These are phyloP conservation scores for Lucinisca nassula DNA, from an alignment of 2,888 invertebrate genomes.

Conservation along the genomic window DNA sequence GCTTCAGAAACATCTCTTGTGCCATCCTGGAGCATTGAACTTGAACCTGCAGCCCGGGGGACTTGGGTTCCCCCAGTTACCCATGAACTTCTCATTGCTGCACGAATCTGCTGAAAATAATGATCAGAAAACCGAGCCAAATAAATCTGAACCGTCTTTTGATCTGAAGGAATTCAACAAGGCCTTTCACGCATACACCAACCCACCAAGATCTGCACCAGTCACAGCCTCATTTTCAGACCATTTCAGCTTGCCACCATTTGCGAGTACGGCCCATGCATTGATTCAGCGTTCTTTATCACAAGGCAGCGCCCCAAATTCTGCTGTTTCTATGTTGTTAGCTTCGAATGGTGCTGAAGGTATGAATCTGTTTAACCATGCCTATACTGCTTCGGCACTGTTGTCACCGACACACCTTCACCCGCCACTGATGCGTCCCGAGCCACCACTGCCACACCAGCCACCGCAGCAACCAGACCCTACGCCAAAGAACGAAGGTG, in stretches of 20 bases:
- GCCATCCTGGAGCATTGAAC: slow-evolving; percentile 75
- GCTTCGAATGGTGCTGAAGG: slow-evolving; percentile 68
- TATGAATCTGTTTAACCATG: slow-evolving; percentile 57
- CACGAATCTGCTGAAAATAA: slow-evolving; percentile 35
- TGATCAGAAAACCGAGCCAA: slow-evolving; percentile 50
- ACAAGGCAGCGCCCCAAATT: slow-evolving; percentile 64
- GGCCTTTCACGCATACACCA: slow-evolving; percentile 56
- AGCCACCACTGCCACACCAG: slow-evolving; percentile 63
- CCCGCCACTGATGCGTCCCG: slow-evolving; percentile 48
- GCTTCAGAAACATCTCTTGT: slow-evolving; percentile 81
- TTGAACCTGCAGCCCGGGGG: slow-evolving; percentile 56
- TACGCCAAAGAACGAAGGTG: slow-evolving; percentile 47
- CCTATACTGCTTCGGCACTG: slow-evolving; percentile 56
- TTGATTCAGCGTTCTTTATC: slow-evolving; percentile 67
- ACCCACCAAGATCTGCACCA: slow-evolving; percentile 55
- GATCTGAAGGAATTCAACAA: slow-evolving; percentile 63
- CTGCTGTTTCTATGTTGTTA: slow-evolving; percentile 69
- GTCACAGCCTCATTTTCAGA: slow-evolving; percentile 51
- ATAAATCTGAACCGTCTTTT: slow-evolving; percentile 46
- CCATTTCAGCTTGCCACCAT: slow-evolving; percentile 77
- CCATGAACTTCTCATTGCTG: slow-evolving; percentile 50
- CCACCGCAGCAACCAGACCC: slow-evolving; percentile 2
- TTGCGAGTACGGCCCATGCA: slow-evolving; percentile 73
- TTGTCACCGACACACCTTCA: slow-evolving; percentile 52
- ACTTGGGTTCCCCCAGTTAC: slow-evolving; percentile 60